A percentile compares a stretch with the other conserved stretches of the same genome.
These are phyloP conservation scores for Callyntrura guangdongensis DNA, from an alignment of 2,888 invertebrate genomes.

Conservation along the genomic window DNA sequence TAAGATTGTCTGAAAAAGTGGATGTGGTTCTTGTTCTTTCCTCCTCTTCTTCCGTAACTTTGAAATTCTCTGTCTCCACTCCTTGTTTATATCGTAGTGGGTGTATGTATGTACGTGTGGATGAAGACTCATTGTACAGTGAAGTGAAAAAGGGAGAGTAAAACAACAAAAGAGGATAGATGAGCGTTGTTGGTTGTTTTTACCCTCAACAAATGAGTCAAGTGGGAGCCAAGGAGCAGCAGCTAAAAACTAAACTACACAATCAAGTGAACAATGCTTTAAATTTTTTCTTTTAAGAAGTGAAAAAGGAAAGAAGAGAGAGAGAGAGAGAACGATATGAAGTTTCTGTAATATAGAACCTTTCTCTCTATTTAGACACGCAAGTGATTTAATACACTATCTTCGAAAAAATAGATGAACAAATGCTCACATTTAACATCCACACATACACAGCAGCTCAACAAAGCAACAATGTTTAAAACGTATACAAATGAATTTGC, in stretches of 20 bases:
- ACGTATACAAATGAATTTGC: constrained; percentile 58
- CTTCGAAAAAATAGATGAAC: too few relatives aligned
- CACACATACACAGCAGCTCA: neutral
- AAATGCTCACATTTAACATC: too few relatives aligned
- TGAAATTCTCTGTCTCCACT: neutral
- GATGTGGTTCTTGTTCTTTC: neutral
- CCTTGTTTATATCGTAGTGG: too few relatives aligned
- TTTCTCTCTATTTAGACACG: constrained; percentile 32
- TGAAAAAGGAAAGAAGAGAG: constrained; percentile 18
- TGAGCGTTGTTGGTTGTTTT: constrained; percentile 41
- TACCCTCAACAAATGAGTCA: constrained; percentile 51
- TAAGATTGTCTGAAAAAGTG: constrained; percentile 44
- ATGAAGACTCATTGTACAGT: constrained; percentile 4
- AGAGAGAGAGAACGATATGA: neutral
- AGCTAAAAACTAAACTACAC: neutral
- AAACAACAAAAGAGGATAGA: neutral
- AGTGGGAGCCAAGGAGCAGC: constrained; percentile 1
- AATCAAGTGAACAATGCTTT: constrained; percentile 56
- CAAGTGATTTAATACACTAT: constrained; percentile 64
- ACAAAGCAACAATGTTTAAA: constrained; percentile 39
- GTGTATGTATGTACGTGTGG: neutral
- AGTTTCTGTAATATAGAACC: constrained; percentile 28
- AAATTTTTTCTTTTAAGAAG: neutral
- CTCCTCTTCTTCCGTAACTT: constrained; percentile 15
- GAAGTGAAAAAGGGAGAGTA: neutral